Evolutionary conservation across 2,797 vertebrate species (phyloP).

Genomic region (Girardinus metallicus): DNA sequence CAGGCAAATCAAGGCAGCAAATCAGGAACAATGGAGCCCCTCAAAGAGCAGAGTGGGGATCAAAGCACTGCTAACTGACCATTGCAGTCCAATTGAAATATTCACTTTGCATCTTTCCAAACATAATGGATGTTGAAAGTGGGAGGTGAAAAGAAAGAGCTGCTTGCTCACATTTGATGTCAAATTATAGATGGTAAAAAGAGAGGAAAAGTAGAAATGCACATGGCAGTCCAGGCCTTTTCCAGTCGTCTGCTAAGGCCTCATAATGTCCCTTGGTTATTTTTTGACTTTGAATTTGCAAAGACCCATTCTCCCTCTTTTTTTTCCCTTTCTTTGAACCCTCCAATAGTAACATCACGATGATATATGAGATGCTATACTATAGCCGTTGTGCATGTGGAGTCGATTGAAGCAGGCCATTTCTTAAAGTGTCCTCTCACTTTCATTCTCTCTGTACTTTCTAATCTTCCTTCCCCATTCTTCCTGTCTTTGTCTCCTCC

Average conservation of each 20-base stretch:
- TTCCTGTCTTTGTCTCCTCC: conserved; percentile 49
- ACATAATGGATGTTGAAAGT: conserved; percentile 82
- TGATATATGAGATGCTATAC: conserved; percentile 77
- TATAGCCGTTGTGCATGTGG: conserved; percentile 71
- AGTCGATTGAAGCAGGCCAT: conserved; percentile 68
- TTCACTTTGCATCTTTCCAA: conserved; percentile 84
- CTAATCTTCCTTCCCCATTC: conserved; percentile 39
- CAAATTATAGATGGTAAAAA: conserved; percentile 78
- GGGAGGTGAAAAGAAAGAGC: conserved; percentile 75
- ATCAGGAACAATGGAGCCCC: conserved; percentile 83
- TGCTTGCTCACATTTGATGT: conserved; percentile 72
- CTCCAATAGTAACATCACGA: conserved; percentile 77
- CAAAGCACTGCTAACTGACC: conserved; percentile 85
- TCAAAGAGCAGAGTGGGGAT: conserved; percentile 82
- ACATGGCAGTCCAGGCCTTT: conserved; percentile 69
- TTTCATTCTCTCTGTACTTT: conserved; percentile 29
- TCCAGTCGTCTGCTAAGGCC: conserved; percentile 73
- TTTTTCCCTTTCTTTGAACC: conserved; percentile 74
- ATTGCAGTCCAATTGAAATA: conserved; percentile 88
- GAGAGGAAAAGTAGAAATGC: conserved; percentile 65
- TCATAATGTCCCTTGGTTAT: conserved; percentile 77
- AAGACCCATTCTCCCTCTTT: conserved; percentile 63
- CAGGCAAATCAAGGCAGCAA: conserved; percentile 80
- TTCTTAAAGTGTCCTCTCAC: conserved; percentile 71
- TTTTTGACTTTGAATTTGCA: conserved; percentile 77